Evolutionary conservation across 30 jellyfish, hydroid and myxozoan genomes (phyloP), one percentile per base, ranked within the genome.

Genomic region (Pelagia noctiluca): DNA sequence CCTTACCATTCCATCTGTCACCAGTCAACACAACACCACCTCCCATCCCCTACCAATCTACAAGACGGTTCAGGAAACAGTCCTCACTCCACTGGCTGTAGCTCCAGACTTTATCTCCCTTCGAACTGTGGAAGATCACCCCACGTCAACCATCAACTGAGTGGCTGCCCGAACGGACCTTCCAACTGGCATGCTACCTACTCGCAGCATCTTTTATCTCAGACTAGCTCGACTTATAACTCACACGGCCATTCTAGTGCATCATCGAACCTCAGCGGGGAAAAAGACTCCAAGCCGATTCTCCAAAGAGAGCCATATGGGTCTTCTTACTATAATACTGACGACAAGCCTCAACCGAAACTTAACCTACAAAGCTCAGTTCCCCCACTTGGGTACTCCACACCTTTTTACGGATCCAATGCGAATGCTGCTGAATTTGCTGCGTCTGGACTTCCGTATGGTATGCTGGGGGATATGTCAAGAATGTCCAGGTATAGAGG

Each of bases 51-150:
- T 0, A 66, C 70, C 76, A 21, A 85, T 12, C 57, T 86, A 1
- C 85, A 76, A 19, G 97, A 88, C 7, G 77, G 86, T 12, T 82
- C 52, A 29, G 38, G 72, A 2, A 54, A 76, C 52, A 74, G 97
- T 32, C 85, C 92, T 0, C 91, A 79, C 47, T 48, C 97, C n/a
- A 22, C 91, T 0, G 90, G 91, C 18, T 88, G 97, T 35, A 88
- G 97, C 76, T 65, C 97, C 35, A 75, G 97, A 29, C 72, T 88
- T 67, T 88, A 88, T 65, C 85, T 88, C 3, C 97, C 97, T 1
- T 60, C 91, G 8, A 87, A 83, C n/a, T 88, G 97, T 46, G 97
- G 87, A 24, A 79, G 90, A 57, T 42, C 90, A 26, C 89, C 87
- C 10, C 97, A 88, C 35, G 32, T 88, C n/a, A 80, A 80, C 82